Evolutionary conservation across 2,888 invertebrate species (phyloP).

Genomic region (Habrosyne pyritoides): DNA sequence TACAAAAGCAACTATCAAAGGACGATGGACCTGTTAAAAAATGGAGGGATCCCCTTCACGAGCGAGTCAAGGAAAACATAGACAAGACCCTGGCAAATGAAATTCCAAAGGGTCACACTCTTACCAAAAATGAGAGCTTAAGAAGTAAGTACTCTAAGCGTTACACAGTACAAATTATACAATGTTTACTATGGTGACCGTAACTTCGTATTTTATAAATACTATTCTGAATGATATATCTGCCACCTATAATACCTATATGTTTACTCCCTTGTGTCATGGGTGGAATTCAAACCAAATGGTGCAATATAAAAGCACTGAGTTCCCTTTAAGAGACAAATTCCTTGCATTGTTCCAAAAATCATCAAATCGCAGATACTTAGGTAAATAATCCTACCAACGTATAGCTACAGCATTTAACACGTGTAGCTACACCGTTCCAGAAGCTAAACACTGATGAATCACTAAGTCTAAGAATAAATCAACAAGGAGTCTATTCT

Average conservation of each 20-base stretch:
- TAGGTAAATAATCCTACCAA: background rate
- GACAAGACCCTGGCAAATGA: slow-evolving; percentile 79
- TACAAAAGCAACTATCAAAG: slow-evolving; percentile 76
- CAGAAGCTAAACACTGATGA: slow-evolving; percentile 25
- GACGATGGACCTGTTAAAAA: slow-evolving; percentile 76
- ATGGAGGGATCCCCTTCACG: slow-evolving; percentile 80
- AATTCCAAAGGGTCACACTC: slow-evolving; percentile 77
- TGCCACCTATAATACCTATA: no score
- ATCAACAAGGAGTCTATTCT: slow-evolving; percentile 31
- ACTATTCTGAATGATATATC: no score
- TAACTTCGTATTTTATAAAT: no score
- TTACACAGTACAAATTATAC: no score
- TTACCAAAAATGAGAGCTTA: slow-evolving; percentile 80
- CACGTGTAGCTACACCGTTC: background rate
- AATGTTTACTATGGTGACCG: no score
- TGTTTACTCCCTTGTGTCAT: no score
- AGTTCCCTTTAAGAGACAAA: background rate
- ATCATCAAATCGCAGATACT: background rate
- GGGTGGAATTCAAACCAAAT: no score
- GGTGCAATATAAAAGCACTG: no score
- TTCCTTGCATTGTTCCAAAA: background rate
- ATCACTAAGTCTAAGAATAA: slow-evolving; percentile 44
- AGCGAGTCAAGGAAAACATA: slow-evolving; percentile 79
- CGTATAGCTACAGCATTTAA: background rate
- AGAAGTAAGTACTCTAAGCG: slow-evolving; percentile 70